A percentile compares a stretch with the other conserved stretches of the same genome.
These are phyloP conservation scores for Forbesichthys agassizii DNA, from an alignment of 2,113 vertebrate genomes.

Conservation along the genomic window DNA sequence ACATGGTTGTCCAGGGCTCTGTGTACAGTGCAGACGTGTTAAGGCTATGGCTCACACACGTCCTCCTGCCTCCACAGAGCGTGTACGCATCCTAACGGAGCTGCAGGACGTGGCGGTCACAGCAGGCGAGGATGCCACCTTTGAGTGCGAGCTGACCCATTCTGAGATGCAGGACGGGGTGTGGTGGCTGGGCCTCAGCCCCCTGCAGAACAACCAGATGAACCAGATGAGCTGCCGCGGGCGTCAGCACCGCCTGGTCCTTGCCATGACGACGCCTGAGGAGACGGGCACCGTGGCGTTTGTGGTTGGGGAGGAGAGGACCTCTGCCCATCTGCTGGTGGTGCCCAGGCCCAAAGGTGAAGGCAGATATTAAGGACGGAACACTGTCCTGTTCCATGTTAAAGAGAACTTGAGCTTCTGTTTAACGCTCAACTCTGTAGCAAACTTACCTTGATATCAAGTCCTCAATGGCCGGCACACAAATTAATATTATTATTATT, in stretches of 20 bases:
- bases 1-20: not conserved
- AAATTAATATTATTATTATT: too few relatives aligned
- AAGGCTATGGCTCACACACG: too few relatives aligned
- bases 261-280: conserved; percentile 89
- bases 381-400: not conserved
- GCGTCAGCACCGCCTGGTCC: conserved; percentile 86
- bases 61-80: conserved; percentile 67
- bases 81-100: conserved; percentile 79
- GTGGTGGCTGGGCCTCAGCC: conserved; percentile 87
- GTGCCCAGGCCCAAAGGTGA: conserved; percentile 80
- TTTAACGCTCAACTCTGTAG: too few relatives aligned
- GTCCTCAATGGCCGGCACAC: too few relatives aligned
- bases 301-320: conserved; percentile 71
- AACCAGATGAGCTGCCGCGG: conserved; percentile 87
- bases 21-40: conserved; percentile 8
- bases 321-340: conserved; percentile 74
- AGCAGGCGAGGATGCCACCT: conserved; percentile 88
- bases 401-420: too few relatives aligned
- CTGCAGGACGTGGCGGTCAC: conserved; percentile 81
- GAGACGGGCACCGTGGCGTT: conserved; percentile 81
- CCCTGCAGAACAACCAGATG: conserved; percentile 87
- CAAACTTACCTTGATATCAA: too few relatives aligned
- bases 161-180: conserved; percentile 81
- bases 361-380: conserved; percentile 30
- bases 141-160: conserved; percentile 86